phyloP scores from a whole-genome alignment of 2,113 vertebrate genomes.

The Gymnobelideus leadbeateri region DNA sequence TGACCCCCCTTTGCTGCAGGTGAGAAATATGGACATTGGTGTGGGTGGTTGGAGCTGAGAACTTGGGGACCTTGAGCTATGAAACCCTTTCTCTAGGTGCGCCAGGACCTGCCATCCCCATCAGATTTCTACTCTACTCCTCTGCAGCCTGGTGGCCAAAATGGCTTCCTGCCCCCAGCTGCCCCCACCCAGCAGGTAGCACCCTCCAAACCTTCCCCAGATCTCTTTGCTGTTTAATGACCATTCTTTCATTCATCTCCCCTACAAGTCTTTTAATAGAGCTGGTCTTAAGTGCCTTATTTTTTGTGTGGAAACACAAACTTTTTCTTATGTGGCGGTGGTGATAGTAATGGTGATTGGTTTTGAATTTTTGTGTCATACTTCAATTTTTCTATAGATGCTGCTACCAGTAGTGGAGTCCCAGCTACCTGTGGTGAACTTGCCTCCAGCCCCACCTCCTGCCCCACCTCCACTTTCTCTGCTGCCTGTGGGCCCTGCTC shows the following conservation, averaged over 20 bases:
- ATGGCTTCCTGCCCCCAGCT: constrained; percentile 78
- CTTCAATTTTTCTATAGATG: constrained; percentile 71
- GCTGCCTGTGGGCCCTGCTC: constrained; percentile 78
- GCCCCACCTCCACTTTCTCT: constrained; percentile 78
- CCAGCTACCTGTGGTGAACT: constrained; percentile 80
- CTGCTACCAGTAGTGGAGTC: constrained; percentile 83
- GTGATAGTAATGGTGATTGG: not conserved
- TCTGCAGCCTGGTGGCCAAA: constrained; percentile 81
- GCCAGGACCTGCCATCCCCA: constrained; percentile 82
- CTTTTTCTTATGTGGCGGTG: too few species aligned
- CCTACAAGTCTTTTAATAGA: not conserved
- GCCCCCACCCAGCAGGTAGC: constrained; percentile 79
- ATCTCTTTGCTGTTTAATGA: not conserved
- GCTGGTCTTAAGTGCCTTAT: not conserved
- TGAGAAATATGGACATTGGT: constrained; percentile 50
- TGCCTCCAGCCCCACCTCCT: constrained; percentile 76
- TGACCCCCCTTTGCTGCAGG: constrained; percentile 83
- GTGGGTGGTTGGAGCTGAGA: too few species aligned
- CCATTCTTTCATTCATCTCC: not conserved
- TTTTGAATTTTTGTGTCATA: not conserved
- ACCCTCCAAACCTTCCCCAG: fast-evolving
- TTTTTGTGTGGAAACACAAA: too few species aligned
- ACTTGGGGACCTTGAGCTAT: not conserved
- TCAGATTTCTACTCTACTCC: constrained; percentile 83
- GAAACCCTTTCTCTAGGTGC: constrained; percentile 69